Conservation (phyloP, 2,888 invertebrate species). For the Eustalomyia histrio region DNA sequence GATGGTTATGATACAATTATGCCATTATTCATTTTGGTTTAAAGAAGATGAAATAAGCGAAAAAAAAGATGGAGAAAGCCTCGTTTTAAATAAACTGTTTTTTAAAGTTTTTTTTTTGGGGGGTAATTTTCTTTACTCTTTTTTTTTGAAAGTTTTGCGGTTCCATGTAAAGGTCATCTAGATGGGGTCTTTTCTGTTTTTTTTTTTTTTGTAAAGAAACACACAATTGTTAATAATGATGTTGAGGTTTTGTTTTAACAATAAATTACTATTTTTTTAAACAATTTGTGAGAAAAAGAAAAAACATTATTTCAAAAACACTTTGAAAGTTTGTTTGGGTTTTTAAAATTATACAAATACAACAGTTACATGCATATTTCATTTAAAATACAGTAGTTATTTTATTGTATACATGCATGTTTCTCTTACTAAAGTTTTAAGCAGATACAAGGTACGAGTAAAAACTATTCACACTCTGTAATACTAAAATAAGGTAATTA, state of each 20-base stretch:
- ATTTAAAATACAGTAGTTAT: neutral
- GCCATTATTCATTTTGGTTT: slow-evolving; percentile 61
- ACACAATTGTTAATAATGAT: slow-evolving; percentile 45
- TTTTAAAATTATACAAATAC: slow-evolving; percentile 39
- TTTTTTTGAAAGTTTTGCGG: slow-evolving; percentile 17
- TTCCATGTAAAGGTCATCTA: slow-evolving; percentile 43
- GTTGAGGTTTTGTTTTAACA: slow-evolving; percentile 14
- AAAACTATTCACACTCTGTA: neutral
- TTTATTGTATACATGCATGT: neutral
- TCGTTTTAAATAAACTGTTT: slow-evolving; percentile 37
- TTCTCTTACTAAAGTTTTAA: neutral
- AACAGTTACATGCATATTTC: neutral
- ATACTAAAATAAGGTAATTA: no score
- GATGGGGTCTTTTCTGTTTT: slow-evolving; percentile 23
- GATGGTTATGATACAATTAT: slow-evolving; percentile 63
- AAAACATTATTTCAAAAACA: slow-evolving; percentile 1
- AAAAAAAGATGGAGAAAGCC: slow-evolving; percentile 38
- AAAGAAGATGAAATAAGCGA: slow-evolving; percentile 41
- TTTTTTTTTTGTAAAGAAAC: slow-evolving; percentile 15
- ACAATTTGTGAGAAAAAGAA: slow-evolving; percentile 23
- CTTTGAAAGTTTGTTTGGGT: slow-evolving; percentile 41
- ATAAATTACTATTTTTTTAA: neutral
- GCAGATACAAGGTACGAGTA: neutral
- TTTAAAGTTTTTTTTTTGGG: slow-evolving; percentile 9
- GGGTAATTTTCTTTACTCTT: slow-evolving; percentile 38